A percentile compares a stretch with the other conserved stretches of the same genome.
phyloP scores from a whole-genome alignment of 2,113 vertebrate genomes.

The Carollia perspicillata region DNA sequence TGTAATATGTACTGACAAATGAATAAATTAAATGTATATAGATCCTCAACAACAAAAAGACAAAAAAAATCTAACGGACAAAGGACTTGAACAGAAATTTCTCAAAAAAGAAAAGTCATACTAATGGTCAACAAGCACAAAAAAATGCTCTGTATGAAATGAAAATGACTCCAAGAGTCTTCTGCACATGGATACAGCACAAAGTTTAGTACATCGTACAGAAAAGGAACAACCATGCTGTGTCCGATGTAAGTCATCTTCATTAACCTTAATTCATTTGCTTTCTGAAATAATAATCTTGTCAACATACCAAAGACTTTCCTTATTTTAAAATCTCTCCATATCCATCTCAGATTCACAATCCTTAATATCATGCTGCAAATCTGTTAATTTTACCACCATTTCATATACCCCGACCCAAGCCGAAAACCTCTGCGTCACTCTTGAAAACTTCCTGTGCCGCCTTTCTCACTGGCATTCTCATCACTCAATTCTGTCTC shows the following conservation, averaged over 20 bases:
- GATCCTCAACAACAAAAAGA: not conserved
- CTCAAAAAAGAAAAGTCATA: not conserved
- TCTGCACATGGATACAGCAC: conserved; percentile 66
- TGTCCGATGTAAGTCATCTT: conserved; percentile 57
- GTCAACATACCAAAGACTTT: not conserved
- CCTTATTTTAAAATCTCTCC: not conserved
- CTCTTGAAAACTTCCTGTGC: not conserved
- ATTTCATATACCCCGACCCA: not conserved
- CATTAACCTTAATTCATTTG: not conserved
- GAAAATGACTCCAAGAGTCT: conserved; percentile 58
- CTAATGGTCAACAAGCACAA: not conserved
- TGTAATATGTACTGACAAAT: not conserved
- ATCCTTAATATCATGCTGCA: not conserved
- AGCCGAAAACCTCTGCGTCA: not conserved
- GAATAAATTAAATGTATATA: not conserved
- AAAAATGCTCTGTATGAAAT: conserved; percentile 42
- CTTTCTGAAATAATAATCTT: conserved; percentile 36
- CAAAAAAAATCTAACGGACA: not conserved
- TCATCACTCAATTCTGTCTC: not conserved
- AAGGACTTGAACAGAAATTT: not conserved
- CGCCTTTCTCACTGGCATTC: not conserved
- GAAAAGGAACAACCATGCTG: conserved; percentile 29
- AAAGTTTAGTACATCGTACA: conserved; percentile 61
- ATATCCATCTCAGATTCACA: not conserved
- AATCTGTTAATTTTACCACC: not conserved